Conservation (phyloP, 2,113 vertebrate species). For the Eulacestoma nigropectus region DNA sequence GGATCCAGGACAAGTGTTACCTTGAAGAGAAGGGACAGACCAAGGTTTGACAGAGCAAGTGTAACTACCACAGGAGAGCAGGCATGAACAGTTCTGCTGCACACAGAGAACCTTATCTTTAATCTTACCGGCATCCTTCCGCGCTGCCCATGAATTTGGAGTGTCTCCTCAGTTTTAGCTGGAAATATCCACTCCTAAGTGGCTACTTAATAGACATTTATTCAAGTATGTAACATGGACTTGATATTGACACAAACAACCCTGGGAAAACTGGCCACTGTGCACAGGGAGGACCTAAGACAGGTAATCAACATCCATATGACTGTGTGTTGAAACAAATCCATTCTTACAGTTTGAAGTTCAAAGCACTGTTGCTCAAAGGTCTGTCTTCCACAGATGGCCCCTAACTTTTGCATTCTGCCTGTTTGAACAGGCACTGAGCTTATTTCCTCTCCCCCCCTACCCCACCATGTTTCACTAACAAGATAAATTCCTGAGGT, state of each 20-base stretch:
- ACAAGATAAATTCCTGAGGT: background rate
- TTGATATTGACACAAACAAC: background rate
- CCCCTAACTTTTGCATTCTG: background rate
- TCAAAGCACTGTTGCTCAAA: background rate
- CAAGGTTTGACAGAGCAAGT: background rate
- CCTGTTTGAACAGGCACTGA: background rate
- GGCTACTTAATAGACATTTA: background rate
- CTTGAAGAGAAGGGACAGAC: background rate
- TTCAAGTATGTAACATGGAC: background rate
- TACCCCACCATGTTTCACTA: background rate
- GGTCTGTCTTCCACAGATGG: background rate
- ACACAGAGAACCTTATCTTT: background rate
- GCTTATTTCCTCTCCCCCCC: background rate
- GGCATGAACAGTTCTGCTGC: background rate
- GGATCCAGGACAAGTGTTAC: background rate
- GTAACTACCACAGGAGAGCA: background rate
- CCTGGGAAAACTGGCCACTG: background rate
- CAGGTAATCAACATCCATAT: background rate
- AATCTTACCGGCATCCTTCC: background rate
- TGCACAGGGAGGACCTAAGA: background rate
- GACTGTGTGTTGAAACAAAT: background rate
- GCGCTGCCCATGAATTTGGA: accelerated
- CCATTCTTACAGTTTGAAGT: background rate
- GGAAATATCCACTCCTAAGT: background rate
- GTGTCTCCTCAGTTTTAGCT: background rate